Conservation (phyloP, 2,888 invertebrate genomes). For the Amphipyra berbera region DNA sequence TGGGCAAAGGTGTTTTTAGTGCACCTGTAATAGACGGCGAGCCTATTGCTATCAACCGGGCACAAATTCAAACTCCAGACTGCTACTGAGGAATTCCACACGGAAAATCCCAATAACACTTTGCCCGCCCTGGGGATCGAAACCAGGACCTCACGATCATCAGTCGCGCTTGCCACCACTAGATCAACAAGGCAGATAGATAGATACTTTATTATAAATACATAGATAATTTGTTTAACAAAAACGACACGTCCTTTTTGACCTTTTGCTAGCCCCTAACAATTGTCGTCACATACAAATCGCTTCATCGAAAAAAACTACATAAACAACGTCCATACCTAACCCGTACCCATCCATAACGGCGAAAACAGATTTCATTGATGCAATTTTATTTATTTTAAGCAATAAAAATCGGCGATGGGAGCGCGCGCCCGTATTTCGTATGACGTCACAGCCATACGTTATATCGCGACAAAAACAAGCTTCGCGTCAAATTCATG, state of each 20-base stretch:
- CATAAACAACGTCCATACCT: slow-evolving; percentile 31
- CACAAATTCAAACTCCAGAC: too few relatives aligned
- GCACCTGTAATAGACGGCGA: too few relatives aligned
- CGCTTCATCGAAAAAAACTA: slow-evolving; percentile 19
- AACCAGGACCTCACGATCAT: too few relatives aligned
- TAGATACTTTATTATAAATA: too few relatives aligned
- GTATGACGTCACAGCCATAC: slow-evolving; percentile 67
- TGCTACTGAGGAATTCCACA: too few relatives aligned
- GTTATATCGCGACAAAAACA: slow-evolving; percentile 72
- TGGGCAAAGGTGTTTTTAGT: too few relatives aligned
- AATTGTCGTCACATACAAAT: slow-evolving; percentile 16
- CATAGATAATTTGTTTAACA: too few relatives aligned
- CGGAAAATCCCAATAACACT: too few relatives aligned
- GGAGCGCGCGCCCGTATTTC: slow-evolving; percentile 63
- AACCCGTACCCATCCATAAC: slow-evolving; percentile 42
- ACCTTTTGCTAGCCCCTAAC: not conserved
- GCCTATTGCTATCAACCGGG: too few relatives aligned
- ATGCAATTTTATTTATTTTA: slow-evolving; percentile 70
- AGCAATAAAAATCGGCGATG: slow-evolving; percentile 64
- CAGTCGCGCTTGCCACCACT: too few relatives aligned
- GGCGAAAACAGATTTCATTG: slow-evolving; percentile 60
- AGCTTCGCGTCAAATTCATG: slow-evolving; percentile 69
- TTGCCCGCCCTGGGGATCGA: too few relatives aligned
- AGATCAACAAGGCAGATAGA: too few relatives aligned
- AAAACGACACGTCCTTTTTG: not conserved